Conservation (phyloP, 2,888 invertebrate genomes). For the Cinara cedri region DNA sequence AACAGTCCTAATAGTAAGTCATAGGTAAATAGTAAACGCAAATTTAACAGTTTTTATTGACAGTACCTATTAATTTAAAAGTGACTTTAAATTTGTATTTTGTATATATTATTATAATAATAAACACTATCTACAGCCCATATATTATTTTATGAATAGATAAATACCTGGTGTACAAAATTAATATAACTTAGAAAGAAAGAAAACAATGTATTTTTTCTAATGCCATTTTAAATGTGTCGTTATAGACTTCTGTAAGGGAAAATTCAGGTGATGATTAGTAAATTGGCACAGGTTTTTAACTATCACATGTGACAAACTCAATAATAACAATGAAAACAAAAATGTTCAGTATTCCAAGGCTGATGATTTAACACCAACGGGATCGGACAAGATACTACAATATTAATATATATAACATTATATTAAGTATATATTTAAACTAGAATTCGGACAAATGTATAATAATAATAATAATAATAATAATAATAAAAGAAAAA, state of each 20-base stretch:
- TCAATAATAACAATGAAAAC: neutral
- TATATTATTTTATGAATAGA: neutral
- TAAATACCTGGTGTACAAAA: neutral
- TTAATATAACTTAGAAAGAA: neutral
- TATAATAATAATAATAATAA: slow-evolving; percentile 6
- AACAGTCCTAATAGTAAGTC: slow-evolving; percentile 12
- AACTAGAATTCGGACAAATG: neutral
- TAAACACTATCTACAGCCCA: no score
- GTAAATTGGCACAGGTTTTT: neutral
- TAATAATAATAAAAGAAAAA: slow-evolving; percentile 17
- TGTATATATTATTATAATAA: no score
- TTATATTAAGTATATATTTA: neutral
- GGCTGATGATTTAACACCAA: neutral
- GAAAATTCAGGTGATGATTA: neutral
- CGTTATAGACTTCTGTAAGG: neutral
- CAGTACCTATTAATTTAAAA: neutral
- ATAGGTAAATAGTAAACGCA: slow-evolving; percentile 3
- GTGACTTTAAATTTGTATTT: neutral
- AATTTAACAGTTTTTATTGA: slow-evolving; percentile 6
- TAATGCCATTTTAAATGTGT: neutral
- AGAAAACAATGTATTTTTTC: neutral
- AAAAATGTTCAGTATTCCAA: neutral
- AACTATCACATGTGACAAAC: neutral
- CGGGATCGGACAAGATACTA: no score
- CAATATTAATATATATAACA: neutral